phyloP scores from a whole-genome alignment of 2,888 invertebrate genomes.

The Homarus gammarus region DNA sequence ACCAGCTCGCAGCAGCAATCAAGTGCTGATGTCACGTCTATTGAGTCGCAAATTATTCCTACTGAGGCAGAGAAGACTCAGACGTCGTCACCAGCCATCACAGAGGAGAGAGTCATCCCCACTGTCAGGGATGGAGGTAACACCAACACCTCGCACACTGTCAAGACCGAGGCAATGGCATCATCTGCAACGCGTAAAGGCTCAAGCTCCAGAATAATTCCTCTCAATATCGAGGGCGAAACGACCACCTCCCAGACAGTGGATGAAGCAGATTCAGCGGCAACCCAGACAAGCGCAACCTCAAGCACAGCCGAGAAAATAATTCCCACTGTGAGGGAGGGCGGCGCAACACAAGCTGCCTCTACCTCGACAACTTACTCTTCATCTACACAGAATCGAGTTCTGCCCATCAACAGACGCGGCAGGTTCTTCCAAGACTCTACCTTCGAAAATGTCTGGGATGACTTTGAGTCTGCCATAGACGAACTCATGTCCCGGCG shows the following conservation, averaged over 20 bases:
- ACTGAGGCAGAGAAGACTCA: background rate
- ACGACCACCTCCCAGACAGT: background rate
- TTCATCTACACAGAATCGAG: constrained; percentile 19
- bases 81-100: background rate
- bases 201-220: constrained; percentile 54
- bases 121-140: constrained; percentile 23
- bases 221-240: constrained; percentile 52
- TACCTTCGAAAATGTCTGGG: constrained; percentile 72
- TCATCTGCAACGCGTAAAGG: constrained; percentile 36
- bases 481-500: constrained; percentile 61
- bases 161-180: constrained; percentile 29
- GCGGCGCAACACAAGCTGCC: background rate
- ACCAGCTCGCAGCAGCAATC: background rate
- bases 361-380: background rate
- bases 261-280: background rate
- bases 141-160: constrained; percentile 1
- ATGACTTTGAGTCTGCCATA: constrained; percentile 72
- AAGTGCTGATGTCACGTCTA: background rate
- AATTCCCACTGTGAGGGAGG: constrained; percentile 45
- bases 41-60: constrained; percentile 13
- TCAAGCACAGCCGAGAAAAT: constrained; percentile 14
- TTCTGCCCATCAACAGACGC: constrained; percentile 69
- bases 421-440: constrained; percentile 74
- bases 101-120: constrained; percentile 42
- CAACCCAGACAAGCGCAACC: background rate